Conservation (phyloP, 2,797 vertebrate genomes). For the Halcyon chelicuti region DNA sequence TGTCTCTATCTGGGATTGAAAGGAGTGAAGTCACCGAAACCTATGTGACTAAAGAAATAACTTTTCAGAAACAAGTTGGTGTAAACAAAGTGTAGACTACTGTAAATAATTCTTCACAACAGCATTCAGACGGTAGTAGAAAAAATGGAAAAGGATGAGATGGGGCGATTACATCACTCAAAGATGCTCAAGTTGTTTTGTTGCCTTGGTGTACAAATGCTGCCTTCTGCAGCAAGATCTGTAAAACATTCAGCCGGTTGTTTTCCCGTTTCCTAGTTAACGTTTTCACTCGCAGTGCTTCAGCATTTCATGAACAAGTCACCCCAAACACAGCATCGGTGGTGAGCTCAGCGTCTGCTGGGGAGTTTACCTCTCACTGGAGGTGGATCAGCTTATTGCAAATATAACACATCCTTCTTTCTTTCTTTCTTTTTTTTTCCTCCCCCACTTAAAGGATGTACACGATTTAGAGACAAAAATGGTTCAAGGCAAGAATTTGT, state of each 20-base stretch:
- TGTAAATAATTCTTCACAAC: background rate
- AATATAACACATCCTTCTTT: background rate
- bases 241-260: conserved; percentile 20
- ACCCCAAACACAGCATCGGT: background rate
- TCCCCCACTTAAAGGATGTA: background rate
- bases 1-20: background rate
- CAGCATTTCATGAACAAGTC: background rate
- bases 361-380: background rate
- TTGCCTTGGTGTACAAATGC: conserved; percentile 6
- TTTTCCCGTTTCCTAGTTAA: conserved; percentile 4
- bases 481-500: background rate
- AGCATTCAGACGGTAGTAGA: background rate
- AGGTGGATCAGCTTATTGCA: conserved; percentile 19
- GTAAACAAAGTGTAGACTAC: background rate
- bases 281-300: background rate
- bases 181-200: background rate
- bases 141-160: background rate
- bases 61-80: background rate
- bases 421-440: background rate
- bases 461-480: background rate
- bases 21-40: background rate
- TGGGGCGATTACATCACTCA: background rate
- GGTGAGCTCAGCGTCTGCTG: conserved; percentile 10
- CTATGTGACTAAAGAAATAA: background rate
- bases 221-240: conserved; percentile 26